Percentiles rank a stretch among this genome's conserved stretches.
These are phyloP conservation scores for Emydoidea blandingii DNA, from an alignment of 2,797 vertebrate genomes.

Conservation along the genomic window DNA sequence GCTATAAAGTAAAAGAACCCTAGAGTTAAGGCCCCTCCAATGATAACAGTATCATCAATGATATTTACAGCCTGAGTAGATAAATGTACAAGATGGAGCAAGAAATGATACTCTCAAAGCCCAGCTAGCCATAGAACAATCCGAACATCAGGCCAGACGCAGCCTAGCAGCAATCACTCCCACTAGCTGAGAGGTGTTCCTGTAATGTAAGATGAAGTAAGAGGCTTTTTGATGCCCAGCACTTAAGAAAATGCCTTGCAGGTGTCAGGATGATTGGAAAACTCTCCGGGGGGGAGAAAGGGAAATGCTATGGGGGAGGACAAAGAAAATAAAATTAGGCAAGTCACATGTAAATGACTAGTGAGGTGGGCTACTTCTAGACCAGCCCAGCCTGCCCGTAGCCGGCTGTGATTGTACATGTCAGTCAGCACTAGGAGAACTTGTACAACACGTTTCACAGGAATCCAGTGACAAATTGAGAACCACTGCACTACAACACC, in stretches of 20 bases:
- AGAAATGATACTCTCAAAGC: not conserved
- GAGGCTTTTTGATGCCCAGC: conserved; percentile 22
- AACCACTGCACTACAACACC: fast-evolving
- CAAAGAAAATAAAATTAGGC: not conserved
- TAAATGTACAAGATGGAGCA: not conserved
- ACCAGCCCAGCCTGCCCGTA: not conserved
- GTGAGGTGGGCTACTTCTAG: not conserved
- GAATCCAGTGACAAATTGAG: not conserved
- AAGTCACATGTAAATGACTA: not conserved
- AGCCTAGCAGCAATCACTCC: conserved; percentile 38
- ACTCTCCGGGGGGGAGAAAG: not conserved
- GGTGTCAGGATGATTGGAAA: conserved; percentile 62
- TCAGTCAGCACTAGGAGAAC: fast-evolving
- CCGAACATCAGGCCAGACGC: conserved; percentile 56
- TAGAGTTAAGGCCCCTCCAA: not conserved
- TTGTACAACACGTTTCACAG: not conserved
- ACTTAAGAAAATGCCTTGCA: not conserved
- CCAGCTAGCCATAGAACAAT: conserved; percentile 30
- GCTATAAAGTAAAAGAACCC: not conserved
- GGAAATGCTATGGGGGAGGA: not conserved
- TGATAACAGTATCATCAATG: not conserved
- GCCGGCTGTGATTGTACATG: not conserved
- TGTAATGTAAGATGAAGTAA: not conserved
- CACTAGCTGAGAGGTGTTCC: conserved; percentile 23
- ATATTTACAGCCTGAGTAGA: not conserved